phyloP scores from a whole-genome alignment of 2,888 invertebrate genomes.

The Argyresthia albistria region DNA sequence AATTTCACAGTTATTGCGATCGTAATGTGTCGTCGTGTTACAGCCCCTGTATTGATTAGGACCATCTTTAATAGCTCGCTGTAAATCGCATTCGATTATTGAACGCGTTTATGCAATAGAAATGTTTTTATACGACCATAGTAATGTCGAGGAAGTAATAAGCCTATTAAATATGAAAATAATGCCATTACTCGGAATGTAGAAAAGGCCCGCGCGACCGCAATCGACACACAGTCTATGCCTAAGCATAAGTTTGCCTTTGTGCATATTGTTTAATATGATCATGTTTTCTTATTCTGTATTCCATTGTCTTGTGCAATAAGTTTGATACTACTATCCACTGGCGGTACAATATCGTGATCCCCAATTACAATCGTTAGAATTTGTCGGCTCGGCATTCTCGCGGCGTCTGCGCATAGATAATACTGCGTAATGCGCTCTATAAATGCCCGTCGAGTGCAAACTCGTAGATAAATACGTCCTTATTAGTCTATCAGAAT shows the following conservation, averaged over 20 bases:
- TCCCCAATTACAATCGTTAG: background rate
- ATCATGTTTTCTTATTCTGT: background rate
- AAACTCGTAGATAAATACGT: constrained; percentile 63
- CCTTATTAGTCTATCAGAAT: constrained; percentile 70
- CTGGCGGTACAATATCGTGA: background rate
- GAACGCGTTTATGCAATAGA: constrained; percentile 4
- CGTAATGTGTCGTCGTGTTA: constrained; percentile 14
- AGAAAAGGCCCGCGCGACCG: too few relatives aligned
- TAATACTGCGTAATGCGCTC: constrained; percentile 5
- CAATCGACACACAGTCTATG: too few relatives aligned
- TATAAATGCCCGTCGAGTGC: constrained; percentile 28
- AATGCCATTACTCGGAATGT: background rate
- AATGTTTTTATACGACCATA: background rate
- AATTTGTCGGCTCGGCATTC: constrained; percentile 4
- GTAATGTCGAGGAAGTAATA: background rate
- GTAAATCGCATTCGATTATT: constrained; percentile 3
- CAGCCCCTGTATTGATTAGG: constrained; percentile 2
- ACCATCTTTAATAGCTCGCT: background rate
- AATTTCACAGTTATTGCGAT: constrained; percentile 37
- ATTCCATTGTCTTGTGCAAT: background rate
- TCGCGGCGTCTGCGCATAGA: background rate
- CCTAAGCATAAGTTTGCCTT: too few relatives aligned
- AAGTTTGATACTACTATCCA: background rate
- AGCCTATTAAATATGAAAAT: background rate
- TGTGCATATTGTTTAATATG: too few relatives aligned